Evolutionary conservation across 2,888 invertebrate species (phyloP), one percentile per base, ranked within the genome.

Genomic region (Aspidiotus rigidus): DNA sequence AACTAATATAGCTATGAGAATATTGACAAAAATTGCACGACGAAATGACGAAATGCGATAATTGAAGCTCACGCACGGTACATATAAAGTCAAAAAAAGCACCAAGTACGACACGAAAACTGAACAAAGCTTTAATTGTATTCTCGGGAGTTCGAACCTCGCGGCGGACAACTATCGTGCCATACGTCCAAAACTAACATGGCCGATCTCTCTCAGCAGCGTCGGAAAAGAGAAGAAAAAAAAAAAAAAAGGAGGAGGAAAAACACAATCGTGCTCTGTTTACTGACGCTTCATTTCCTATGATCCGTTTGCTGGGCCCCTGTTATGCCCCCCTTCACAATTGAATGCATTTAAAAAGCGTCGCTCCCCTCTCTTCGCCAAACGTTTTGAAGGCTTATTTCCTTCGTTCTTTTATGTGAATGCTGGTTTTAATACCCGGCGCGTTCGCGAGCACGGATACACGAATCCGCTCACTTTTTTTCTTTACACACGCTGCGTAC

Each of bases 261-360:
- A 66, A 66, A 66, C 66, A 60, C 66, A 66, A 66, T 66, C 66
- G 66, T 66, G 66, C 66, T 64, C 64, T 66, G 66, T 66, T 66
- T 66, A 66, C 59, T 66, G 66, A 66, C 66, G 66, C 66, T 66
- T 66, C 66, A 66, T 66, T 66, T 66, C 66, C 66, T 57, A 66
- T 66, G 66, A 66, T 66, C 66, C 66, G 66, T 66, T 66, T 66
- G 66, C 66, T 44, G 28, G 66, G 42, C 66, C 66, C 66, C 66
- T 57, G 17, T 59, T 59, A 17, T 28, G 59, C 64, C 66, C 60
- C 57, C 57, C 42, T 59, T 60, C 57, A 40, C n/a, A 66, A 66
- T 66, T 59, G 44, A 59, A 59, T 39, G 59, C 66, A 66, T 66
- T 64, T 28, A 57, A 64, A 64, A 56, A 44, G 57, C 57, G 11